These are phyloP conservation scores for Ophonus ardosiacus DNA, from an alignment of 2,888 invertebrate genomes.

Conservation along the genomic window DNA sequence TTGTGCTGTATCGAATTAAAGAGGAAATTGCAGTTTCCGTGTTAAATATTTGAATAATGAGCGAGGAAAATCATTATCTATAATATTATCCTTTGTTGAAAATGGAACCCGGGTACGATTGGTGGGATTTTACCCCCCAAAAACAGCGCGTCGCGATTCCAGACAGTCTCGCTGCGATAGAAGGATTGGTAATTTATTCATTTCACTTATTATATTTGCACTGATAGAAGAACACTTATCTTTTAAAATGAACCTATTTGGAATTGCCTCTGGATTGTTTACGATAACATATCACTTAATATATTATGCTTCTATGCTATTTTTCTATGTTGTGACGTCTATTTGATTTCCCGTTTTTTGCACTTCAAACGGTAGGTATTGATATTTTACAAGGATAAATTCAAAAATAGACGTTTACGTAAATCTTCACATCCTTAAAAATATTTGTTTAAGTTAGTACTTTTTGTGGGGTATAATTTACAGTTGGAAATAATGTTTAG, in stretches of 20 bases:
- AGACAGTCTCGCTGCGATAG: constrained; percentile 79
- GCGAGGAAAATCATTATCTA: constrained; percentile 1
- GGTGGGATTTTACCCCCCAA: constrained; percentile 78
- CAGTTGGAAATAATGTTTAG: background rate
- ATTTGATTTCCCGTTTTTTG: constrained; percentile 19
- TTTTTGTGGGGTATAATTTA: background rate
- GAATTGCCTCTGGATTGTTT: background rate
- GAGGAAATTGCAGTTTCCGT: constrained; percentile 26
- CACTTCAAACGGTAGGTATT: constrained; percentile 15
- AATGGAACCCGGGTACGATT: constrained; percentile 72
- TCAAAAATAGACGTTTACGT: background rate
- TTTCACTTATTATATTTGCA: constrained; percentile 33
- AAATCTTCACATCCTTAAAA: background rate
- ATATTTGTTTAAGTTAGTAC: background rate
- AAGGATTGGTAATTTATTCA: constrained; percentile 77
- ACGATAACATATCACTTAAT: background rate
- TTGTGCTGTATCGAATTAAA: constrained; percentile 39
- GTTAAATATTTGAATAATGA: constrained; percentile 54
- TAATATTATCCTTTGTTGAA: constrained; percentile 27
- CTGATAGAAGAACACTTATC: constrained; percentile 20
- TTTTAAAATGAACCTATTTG: constrained; percentile 4
- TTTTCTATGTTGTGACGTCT: constrained; percentile 18
- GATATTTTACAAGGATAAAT: constrained; percentile 7
- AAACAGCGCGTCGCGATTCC: constrained; percentile 76
- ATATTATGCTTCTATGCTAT: background rate